A percentile compares a stretch with the other conserved stretches of the same genome.
These are phyloP conservation scores for Amphipyra tragopoginis DNA, from an alignment of 2,888 invertebrate genomes.

Conservation along the genomic window DNA sequence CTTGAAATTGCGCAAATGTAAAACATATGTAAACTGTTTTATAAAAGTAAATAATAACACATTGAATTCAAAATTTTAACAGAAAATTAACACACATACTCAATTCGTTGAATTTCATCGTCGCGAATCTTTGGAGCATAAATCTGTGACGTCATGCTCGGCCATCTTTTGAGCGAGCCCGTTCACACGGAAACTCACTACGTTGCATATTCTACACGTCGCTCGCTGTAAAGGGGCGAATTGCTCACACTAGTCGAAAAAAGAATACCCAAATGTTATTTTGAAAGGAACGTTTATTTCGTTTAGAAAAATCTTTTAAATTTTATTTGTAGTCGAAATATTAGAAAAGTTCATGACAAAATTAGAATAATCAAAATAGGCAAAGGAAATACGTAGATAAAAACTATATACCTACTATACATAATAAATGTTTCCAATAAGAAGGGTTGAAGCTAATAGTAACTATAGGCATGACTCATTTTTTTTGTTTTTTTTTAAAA, in stretches of 20 bases:
- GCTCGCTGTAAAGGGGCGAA: constrained; percentile 30
- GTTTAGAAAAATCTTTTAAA: background rate
- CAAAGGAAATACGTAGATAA: too few relatives aligned
- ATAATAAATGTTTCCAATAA: too few relatives aligned
- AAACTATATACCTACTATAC: too few relatives aligned
- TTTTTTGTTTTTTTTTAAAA: too few relatives aligned
- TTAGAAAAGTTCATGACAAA: too few relatives aligned
- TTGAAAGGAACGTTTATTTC: background rate
- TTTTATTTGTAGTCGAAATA: too few relatives aligned
- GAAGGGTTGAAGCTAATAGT: too few relatives aligned
- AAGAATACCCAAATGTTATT: background rate
- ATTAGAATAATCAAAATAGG: too few relatives aligned
- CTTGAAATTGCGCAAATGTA: too few relatives aligned
- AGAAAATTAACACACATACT: constrained; percentile 30
- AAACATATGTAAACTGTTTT: too few relatives aligned
- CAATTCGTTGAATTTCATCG: constrained; percentile 38
- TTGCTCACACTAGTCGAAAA: constrained; percentile 32
- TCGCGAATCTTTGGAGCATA: constrained; percentile 59
- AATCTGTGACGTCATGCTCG: constrained; percentile 69
- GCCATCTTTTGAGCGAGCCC: constrained; percentile 67
- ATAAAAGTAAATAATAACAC: too few relatives aligned
- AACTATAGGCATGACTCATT: too few relatives aligned
- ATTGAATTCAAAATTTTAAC: constrained; percentile 7
- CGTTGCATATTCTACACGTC: constrained; percentile 66
- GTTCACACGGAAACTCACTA: constrained; percentile 66